phyloP scores from a whole-genome alignment of 2,888 invertebrate species.

The Oscheius sp. region DNA sequence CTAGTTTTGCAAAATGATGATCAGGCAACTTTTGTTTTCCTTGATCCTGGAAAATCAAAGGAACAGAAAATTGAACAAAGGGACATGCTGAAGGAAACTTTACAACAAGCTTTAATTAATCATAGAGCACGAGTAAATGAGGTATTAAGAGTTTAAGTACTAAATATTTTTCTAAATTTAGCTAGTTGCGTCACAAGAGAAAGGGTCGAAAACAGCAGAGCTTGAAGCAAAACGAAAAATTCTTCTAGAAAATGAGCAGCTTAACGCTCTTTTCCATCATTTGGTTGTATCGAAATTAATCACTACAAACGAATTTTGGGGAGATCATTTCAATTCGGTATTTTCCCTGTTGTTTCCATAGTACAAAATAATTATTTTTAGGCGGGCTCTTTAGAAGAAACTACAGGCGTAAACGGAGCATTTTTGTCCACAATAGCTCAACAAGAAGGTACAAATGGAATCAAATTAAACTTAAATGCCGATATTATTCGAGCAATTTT shows the following conservation, averaged over 20 bases:
- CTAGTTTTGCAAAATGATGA: conserved; percentile 86
- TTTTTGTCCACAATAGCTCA: conserved; percentile 73
- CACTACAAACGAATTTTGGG: conserved; percentile 96
- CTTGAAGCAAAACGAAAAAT: conserved; percentile 60
- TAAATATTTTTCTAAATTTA: conserved; percentile 32
- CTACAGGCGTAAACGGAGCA: conserved; percentile 82
- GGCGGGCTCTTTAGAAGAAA: conserved; percentile 70
- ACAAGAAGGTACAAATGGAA: conserved; percentile 66
- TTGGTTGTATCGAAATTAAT: conserved; percentile 94
- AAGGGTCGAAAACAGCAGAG: conserved; percentile 44
- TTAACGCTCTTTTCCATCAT: conserved; percentile 83
- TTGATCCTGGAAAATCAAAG: conserved; percentile 81
- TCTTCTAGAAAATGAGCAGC: conserved; percentile 55
- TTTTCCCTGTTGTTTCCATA: not conserved
- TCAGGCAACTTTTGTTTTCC: conserved; percentile 90
- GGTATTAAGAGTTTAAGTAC: conserved; percentile 18
- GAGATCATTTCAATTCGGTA: conserved; percentile 44
- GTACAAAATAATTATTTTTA: conserved; percentile 20
- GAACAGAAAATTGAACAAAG: conserved; percentile 87
- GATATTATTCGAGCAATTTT: conserved; percentile 98
- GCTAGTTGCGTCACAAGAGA: conserved; percentile 54
- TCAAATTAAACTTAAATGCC: conserved; percentile 86
- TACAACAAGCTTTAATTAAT: conserved; percentile 85
- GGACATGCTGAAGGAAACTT: conserved; percentile 88
- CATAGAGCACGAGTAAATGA: conserved; percentile 58